phyloP scores from a whole-genome alignment of 2,888 invertebrate species.

The Caenorhabditis virilis region DNA sequence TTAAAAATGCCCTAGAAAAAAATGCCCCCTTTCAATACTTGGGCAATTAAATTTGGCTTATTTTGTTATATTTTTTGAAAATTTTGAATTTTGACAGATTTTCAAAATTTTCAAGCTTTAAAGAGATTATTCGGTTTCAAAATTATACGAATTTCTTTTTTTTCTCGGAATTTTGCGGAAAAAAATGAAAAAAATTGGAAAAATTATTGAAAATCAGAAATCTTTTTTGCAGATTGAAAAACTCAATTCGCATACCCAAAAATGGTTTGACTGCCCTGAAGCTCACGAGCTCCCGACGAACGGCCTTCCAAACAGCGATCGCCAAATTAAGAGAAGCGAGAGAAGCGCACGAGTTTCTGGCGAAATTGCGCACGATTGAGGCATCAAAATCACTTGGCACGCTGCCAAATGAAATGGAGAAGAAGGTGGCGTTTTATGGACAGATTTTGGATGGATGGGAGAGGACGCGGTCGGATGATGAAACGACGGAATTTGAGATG shows the following conservation, averaged over 20 bases:
- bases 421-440: constrained; percentile 16
- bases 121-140: background rate
- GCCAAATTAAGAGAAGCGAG: constrained; percentile 7
- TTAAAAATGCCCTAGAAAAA: no score
- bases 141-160: background rate
- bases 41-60: no score
- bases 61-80: no score
- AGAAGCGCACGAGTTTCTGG: constrained; percentile 17
- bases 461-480: background rate
- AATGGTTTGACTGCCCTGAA: constrained; percentile 8
- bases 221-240: constrained; percentile 2
- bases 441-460: constrained; percentile 10
- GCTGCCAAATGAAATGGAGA: constrained; percentile 7
- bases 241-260: background rate
- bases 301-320: constrained; percentile 19
- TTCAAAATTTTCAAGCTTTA: no score
- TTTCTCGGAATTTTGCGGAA: background rate
- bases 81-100: no score
- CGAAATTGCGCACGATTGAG: constrained; percentile 6
- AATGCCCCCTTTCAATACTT: no score
- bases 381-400: constrained; percentile 15
- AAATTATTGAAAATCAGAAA: no score
- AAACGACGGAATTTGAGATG: constrained; percentile 11
- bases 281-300: constrained; percentile 15
- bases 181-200: background rate